Base-by-base conservation (phyloP, 2,888 invertebrate species). In the Helicoverpa assulta region DNA sequence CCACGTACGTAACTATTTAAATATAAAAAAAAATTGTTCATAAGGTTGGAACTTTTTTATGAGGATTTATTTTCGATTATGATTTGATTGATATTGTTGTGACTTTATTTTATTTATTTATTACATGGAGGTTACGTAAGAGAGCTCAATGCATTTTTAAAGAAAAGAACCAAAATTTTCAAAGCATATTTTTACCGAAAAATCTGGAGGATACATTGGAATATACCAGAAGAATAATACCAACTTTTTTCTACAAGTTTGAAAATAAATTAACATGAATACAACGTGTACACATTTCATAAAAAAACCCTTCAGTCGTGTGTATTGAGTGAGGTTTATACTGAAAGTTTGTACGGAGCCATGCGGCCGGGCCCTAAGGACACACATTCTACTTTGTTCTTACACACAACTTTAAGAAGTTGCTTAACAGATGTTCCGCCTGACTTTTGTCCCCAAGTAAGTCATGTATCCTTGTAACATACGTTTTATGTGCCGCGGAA, bases 371-470 rank as follows among this genome's bases (percentile, higher is more conserved):
- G 88, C 91, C 92, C 92, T 90, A 82, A 91, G 92, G 92, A 91
- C 90, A 91, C 89, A 90, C 88, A 89, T 90, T 82, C 86, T 86
- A 92, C 92, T 93, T 92, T 92, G 92, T 93, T 92, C 92, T 90
- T 91, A 85, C 84, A 88, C 85, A 80, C 86, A 92, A 93, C 89
- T 93, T 93, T 89, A 87, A 90, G 91, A 91, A 93, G 90, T 93
- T 92, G 88, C 89, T 91, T 91, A 93, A 92, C 93, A 93, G 93
- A 93, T 93, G 93, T 93, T 93, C 88, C 84, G 83, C 83, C 90
- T 90, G 91, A 93, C 92, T 92, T 91, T 91, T 90, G 92, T 91
- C 88, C 89, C 89, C 86, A 84, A 89, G 87, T 87, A 88, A 88
- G 86, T 87, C 88, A 83, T 91, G 88, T 90, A 88, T 89, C 85